phyloP scores from a whole-genome alignment of 2,888 invertebrate genomes.

The Archaeoteleia sp. region DNA sequence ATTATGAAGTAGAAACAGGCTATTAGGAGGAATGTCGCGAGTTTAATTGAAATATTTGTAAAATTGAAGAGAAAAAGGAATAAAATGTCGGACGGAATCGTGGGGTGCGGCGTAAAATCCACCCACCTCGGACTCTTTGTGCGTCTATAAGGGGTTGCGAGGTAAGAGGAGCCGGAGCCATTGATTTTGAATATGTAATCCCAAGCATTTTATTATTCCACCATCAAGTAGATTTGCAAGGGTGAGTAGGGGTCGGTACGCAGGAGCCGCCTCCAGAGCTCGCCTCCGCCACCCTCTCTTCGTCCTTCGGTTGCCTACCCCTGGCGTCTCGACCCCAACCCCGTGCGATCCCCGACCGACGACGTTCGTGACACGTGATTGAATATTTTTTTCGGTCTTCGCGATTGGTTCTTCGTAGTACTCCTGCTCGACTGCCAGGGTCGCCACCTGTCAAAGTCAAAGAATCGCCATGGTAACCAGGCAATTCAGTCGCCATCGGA shows the following conservation, averaged over 20 bases:
- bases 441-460: constrained; percentile 72
- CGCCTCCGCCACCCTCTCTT: constrained; percentile 53
- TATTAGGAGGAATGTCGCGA: constrained; percentile 43
- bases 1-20: constrained; percentile 11
- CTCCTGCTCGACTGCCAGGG: constrained; percentile 54
- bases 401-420: constrained; percentile 72
- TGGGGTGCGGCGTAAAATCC: constrained; percentile 55
- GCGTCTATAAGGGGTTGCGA: constrained; percentile 57
- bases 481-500: constrained; percentile 58
- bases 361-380: constrained; percentile 73
- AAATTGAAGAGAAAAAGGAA: constrained; percentile 33
- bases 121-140: constrained; percentile 58
- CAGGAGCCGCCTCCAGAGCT: constrained; percentile 51
- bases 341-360: constrained; percentile 55
- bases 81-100: constrained; percentile 61
- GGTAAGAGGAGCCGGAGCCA: constrained; percentile 62
- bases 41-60: constrained; percentile 37
- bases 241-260: constrained; percentile 53
- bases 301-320: constrained; percentile 54
- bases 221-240: constrained; percentile 57
- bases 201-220: constrained; percentile 73
- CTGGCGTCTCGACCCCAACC: constrained; percentile 54
- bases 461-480: constrained; percentile 73
- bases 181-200: constrained; percentile 74
- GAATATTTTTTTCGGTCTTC: constrained; percentile 74